These are phyloP conservation scores for Nothocercus nigrocapillus DNA, from an alignment of 2,113 vertebrate species.

Conservation along the genomic window DNA sequence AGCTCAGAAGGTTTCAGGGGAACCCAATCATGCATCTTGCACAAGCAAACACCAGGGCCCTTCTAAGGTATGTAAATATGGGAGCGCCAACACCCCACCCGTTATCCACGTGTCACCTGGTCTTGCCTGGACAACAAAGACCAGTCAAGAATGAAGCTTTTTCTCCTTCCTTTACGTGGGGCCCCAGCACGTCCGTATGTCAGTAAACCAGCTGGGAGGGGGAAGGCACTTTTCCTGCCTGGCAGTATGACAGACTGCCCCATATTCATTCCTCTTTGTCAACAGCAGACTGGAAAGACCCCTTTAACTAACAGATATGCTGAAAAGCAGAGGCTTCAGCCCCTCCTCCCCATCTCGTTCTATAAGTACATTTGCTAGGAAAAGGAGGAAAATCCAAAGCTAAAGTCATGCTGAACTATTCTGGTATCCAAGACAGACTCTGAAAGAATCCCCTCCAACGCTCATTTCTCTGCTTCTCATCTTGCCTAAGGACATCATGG, in stretches of 20 bases:
- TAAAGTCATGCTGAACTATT: not conserved
- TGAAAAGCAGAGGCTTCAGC: not conserved
- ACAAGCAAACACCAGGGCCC: constrained; percentile 35
- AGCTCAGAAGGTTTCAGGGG: not conserved
- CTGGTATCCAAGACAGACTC: not conserved
- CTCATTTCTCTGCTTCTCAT: not conserved
- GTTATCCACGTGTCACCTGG: constrained; percentile 1
- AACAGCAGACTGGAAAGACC: not conserved
- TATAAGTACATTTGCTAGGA: not conserved
- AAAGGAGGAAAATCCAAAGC: not conserved
- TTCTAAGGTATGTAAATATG: constrained; percentile 52
- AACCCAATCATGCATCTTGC: not conserved
- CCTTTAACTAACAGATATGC: not conserved
- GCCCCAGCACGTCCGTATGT: not conserved
- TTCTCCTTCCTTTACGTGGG: not conserved
- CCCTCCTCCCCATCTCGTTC: not conserved
- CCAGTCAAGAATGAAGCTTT: constrained; percentile 27
- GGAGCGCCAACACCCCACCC: constrained; percentile 55
- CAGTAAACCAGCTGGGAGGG: not conserved
- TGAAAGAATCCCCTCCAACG: not conserved
- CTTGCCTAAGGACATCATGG: not conserved
- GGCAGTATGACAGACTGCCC: not conserved
- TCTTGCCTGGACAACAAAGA: constrained; percentile 14
- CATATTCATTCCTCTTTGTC: constrained; percentile 8
- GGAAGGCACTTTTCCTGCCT: not conserved